phyloP scores from a whole-genome alignment of 2,888 invertebrate genomes.

The Mesodorylaimus sp. region DNA sequence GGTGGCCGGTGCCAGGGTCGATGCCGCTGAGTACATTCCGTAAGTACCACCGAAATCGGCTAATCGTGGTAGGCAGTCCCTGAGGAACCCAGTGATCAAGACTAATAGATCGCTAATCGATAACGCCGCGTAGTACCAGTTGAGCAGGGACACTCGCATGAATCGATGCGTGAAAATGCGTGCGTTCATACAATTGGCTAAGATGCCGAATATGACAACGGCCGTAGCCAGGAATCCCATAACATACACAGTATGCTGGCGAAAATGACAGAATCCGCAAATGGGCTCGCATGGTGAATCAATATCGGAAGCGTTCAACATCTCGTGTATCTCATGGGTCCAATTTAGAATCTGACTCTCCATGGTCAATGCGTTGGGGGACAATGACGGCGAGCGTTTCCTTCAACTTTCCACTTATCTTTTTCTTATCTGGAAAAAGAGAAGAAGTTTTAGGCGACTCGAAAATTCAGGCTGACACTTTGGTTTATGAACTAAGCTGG shows the following conservation, averaged over 20 bases:
- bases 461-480: too few species aligned
- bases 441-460: too few species aligned
- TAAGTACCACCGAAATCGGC: conserved; percentile 43
- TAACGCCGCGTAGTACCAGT: conserved; percentile 32
- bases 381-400: too few species aligned
- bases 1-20: background rate
- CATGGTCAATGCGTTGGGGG: too few species aligned
- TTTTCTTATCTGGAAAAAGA: too few species aligned
- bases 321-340: too few species aligned
- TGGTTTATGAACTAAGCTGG: too few species aligned
- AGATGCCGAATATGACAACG: conserved; percentile 5
- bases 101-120: conserved; percentile 29
- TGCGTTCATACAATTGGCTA: conserved; percentile 21
- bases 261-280: too few species aligned
- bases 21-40: conserved; percentile 20
- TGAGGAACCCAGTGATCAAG: conserved; percentile 39
- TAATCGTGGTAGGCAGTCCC: conserved; percentile 53
- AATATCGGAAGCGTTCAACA: too few species aligned
- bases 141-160: conserved; percentile 30
- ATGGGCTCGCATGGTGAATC: too few species aligned
- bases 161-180: conserved; percentile 18
- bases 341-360: too few species aligned
- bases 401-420: too few species aligned
- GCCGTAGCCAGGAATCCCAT: conserved; percentile 25
- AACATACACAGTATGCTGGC: conserved; percentile 15